A percentile compares a stretch with the other conserved stretches of the same genome.
phyloP scores from a whole-genome alignment of 2,797 vertebrate species.

The Girardinus metallicus region DNA sequence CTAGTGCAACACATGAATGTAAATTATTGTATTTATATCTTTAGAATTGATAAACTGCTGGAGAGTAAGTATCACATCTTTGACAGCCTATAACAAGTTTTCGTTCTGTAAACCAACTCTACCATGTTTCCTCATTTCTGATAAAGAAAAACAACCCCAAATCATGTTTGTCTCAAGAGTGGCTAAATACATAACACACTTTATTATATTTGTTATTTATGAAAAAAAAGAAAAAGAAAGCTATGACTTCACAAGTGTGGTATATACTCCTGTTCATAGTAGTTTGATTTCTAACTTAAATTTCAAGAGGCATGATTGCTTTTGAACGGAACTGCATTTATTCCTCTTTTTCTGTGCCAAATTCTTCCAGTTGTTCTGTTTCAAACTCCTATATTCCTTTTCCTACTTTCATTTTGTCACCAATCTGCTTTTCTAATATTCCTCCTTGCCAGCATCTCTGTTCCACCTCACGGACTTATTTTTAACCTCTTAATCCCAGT shows the following conservation, averaged over 20 bases:
- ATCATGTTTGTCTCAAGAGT: background rate
- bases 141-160: background rate
- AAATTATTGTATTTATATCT: background rate
- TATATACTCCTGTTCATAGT: background rate
- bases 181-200: background rate
- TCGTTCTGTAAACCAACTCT: background rate
- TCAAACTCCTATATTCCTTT: background rate
- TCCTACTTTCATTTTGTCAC: background rate
- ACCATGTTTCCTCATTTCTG: background rate
- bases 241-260: background rate
- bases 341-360: background rate
- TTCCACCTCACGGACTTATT: constrained; percentile 21
- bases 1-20: background rate
- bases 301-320: background rate
- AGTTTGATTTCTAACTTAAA: background rate
- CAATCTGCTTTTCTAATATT: background rate
- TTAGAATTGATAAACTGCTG: background rate
- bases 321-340: constrained; percentile 20
- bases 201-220: background rate
- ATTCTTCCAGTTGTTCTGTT: background rate
- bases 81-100: background rate
- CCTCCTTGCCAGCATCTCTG: constrained; percentile 20
- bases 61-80: background rate
- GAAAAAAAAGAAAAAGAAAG: background rate
- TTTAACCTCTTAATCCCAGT: constrained; percentile 17